These are phyloP conservation scores for Hirtodrosophila cameraria DNA, from an alignment of 2,888 invertebrate species.

Conservation along the genomic window DNA sequence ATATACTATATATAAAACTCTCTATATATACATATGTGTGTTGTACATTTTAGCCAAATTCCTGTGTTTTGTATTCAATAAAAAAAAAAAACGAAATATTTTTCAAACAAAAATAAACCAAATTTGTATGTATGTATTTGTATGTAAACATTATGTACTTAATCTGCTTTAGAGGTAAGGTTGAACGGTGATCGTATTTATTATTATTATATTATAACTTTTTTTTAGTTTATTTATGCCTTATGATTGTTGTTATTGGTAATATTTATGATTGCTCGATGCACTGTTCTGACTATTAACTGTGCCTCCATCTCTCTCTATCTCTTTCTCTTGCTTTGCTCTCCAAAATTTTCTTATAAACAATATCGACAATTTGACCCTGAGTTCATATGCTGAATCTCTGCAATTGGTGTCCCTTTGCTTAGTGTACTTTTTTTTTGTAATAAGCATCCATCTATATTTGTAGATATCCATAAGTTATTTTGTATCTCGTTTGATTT, in stretches of 20 bases:
- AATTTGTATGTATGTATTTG: constrained; percentile 57
- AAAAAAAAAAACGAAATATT: constrained; percentile 58
- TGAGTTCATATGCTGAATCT: constrained; percentile 6
- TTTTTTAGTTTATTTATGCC: constrained; percentile 12
- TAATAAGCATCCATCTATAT: background rate
- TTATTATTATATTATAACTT: constrained; percentile 1
- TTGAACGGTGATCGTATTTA: constrained; percentile 49
- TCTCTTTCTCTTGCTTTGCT: constrained; percentile 29
- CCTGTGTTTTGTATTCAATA: constrained; percentile 72
- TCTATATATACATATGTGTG: constrained; percentile 70
- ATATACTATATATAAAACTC: constrained; percentile 46
- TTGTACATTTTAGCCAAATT: constrained; percentile 77
- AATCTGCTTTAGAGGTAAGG: constrained; percentile 59
- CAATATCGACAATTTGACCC: background rate
- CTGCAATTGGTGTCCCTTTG: constrained; percentile 29
- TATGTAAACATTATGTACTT: constrained; percentile 51
- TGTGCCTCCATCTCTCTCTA: constrained; percentile 20
- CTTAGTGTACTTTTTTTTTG: constrained; percentile 25
- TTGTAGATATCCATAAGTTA: constrained; percentile 1
- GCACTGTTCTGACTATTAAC: constrained; percentile 28
- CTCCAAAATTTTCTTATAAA: background rate
- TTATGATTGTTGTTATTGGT: constrained; percentile 31
- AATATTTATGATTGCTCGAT: constrained; percentile 40
- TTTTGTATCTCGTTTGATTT: background rate
- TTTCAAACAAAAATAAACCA: constrained; percentile 44